Evolutionary conservation across 2,888 invertebrate genomes (phyloP).

Genomic region (Epinotia ramella): DNA sequence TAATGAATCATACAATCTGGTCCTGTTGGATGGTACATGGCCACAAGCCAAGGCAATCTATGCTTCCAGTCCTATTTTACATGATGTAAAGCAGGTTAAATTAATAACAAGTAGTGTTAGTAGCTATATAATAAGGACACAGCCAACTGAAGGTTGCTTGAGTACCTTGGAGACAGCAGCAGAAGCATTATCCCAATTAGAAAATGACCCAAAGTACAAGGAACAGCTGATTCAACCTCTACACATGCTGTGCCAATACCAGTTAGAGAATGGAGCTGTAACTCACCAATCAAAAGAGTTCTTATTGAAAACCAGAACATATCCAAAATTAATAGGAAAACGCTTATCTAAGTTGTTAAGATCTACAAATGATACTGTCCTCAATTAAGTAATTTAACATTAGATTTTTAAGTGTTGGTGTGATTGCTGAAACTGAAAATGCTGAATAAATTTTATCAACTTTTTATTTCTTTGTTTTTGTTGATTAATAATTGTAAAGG

Average conservation of each 20-base stretch:
- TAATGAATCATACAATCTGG: constrained; percentile 88
- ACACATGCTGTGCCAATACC: constrained; percentile 93
- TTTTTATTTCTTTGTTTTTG: neutral
- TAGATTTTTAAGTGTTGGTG: constrained; percentile 21
- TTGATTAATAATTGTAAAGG: neutral
- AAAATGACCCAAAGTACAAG: constrained; percentile 87
- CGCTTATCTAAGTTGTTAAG: constrained; percentile 84
- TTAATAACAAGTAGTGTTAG: constrained; percentile 89
- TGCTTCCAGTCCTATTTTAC: constrained; percentile 91
- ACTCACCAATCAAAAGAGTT: constrained; percentile 97
- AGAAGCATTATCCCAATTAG: constrained; percentile 91
- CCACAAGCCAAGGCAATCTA: constrained; percentile 97
- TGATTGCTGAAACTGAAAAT: too few species aligned
- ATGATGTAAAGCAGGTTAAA: constrained; percentile 92
- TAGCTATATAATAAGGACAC: constrained; percentile 96
- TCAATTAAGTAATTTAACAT: constrained; percentile 4
- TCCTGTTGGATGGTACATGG: constrained; percentile 98
- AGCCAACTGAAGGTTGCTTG: constrained; percentile 95
- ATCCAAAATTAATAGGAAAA: constrained; percentile 92
- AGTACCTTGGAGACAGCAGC: constrained; percentile 96
- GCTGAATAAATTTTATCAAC: constrained; percentile 25
- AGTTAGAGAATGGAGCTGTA: constrained; percentile 96
- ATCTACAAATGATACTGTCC: constrained; percentile 65
- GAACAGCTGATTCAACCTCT: constrained; percentile 91
- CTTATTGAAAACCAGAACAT: constrained; percentile 91